Evolutionary conservation across 2,888 invertebrate genomes (phyloP).

Genomic region (Lasioglossum lativentre): DNA sequence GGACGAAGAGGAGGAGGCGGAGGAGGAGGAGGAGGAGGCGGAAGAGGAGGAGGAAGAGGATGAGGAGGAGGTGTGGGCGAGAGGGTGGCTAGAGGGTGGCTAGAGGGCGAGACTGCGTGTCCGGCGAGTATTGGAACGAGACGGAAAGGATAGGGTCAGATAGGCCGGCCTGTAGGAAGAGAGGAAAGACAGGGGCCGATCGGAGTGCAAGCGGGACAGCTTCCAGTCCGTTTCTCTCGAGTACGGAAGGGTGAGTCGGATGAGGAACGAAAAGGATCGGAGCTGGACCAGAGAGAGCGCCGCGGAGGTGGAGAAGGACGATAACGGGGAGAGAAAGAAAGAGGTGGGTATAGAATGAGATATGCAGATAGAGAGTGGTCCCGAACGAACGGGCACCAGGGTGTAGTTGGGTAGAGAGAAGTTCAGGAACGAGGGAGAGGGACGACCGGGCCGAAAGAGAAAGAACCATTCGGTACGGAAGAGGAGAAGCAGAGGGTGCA

Average conservation of each 20-base stretch:
- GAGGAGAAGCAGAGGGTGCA: constrained; percentile 61
- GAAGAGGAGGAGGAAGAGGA: background rate
- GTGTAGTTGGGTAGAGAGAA: constrained; percentile 43
- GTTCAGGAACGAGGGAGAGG: constrained; percentile 53
- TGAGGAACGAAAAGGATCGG: constrained; percentile 69
- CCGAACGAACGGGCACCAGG: constrained; percentile 47
- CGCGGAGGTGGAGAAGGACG: constrained; percentile 68
- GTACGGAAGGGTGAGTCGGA: constrained; percentile 67
- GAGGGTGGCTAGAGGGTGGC: constrained; percentile 8
- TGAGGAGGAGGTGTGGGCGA: constrained; percentile 4
- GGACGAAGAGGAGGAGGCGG: background rate
- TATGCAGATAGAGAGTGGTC: constrained; percentile 71
- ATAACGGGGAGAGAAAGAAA: constrained; percentile 64
- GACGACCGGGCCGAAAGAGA: constrained; percentile 29
- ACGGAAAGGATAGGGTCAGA: constrained; percentile 67
- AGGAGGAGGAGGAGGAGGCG: background rate
- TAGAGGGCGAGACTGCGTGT: constrained; percentile 44
- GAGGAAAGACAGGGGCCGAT: constrained; percentile 48
- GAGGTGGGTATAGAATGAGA: constrained; percentile 68
- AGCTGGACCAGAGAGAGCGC: constrained; percentile 52
- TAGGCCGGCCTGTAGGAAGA: constrained; percentile 63
- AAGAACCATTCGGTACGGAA: constrained; percentile 51
- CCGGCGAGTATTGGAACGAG: constrained; percentile 57
- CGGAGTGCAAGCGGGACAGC: constrained; percentile 64
- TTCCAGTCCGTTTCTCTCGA: constrained; percentile 73